phyloP scores from a whole-genome alignment of 2,113 vertebrate genomes.

The Actenoides hombroni region DNA sequence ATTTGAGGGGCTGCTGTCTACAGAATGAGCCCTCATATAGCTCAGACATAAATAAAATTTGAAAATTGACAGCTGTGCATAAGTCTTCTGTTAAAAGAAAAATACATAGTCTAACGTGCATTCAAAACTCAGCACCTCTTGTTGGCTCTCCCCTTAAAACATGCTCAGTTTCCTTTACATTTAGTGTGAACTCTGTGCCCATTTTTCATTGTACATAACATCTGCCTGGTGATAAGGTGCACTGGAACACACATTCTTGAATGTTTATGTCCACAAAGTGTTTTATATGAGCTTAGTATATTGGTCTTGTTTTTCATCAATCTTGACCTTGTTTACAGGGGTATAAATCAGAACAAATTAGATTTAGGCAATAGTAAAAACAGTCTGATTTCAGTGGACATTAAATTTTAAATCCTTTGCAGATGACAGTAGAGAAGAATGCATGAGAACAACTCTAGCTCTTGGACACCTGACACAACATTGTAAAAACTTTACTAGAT shows the following conservation, averaged over 20 bases:
- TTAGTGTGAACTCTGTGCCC: not conserved
- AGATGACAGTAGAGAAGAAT: not conserved
- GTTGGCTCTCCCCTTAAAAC: not conserved
- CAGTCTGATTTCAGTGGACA: not conserved
- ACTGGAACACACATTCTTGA: not conserved
- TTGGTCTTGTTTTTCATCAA: not conserved
- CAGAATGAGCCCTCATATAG: not conserved
- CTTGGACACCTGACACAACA: not conserved
- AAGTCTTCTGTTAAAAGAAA: not conserved
- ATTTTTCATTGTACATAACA: not conserved
- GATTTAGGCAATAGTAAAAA: not conserved
- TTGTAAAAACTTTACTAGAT: not conserved
- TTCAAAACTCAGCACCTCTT: not conserved
- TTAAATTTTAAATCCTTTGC: constrained; percentile 33
- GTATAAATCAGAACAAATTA: constrained; percentile 29
- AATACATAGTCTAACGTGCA: not conserved
- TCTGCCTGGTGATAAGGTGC: not conserved
- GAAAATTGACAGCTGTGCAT: not conserved
- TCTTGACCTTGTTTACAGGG: not conserved
- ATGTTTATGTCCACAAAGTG: not conserved
- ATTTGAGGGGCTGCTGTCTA: not conserved
- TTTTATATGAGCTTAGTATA: not conserved
- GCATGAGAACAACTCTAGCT: not conserved
- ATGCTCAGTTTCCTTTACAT: not conserved
- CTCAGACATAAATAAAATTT: not conserved